phyloP scores from a whole-genome alignment of 2,797 vertebrate genomes.

The Megalops cyprinoides region DNA sequence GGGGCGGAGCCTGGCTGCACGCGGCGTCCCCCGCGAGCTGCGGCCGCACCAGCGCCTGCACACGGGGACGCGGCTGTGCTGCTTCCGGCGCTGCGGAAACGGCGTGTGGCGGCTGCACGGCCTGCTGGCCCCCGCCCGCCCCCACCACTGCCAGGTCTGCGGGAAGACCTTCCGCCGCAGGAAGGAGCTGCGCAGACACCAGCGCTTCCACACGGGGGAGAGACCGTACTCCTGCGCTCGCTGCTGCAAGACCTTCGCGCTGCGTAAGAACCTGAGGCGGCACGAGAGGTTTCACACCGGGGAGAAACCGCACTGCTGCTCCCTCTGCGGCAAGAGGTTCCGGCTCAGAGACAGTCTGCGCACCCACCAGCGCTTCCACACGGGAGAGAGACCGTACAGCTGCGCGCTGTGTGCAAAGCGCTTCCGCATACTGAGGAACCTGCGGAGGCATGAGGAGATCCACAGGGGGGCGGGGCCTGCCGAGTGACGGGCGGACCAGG shows the following conservation, averaged over 20 bases:
- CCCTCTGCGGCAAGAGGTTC: slow-evolving; percentile 68
- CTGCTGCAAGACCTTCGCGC: slow-evolving; percentile 65
- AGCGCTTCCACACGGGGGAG: slow-evolving; percentile 73
- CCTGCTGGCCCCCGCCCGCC: slow-evolving; percentile 42
- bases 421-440: slow-evolving; percentile 70
- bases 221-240: slow-evolving; percentile 63
- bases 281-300: slow-evolving; percentile 72
- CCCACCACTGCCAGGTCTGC: slow-evolving; percentile 64
- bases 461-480: no score
- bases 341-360: slow-evolving; percentile 71
- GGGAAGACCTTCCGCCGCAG: slow-evolving; percentile 67
- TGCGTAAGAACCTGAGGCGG: slow-evolving; percentile 69
- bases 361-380: slow-evolving; percentile 70
- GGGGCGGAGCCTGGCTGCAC: background rate
- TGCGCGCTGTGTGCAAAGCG: slow-evolving; percentile 65
- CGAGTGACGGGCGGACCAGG: no score
- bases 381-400: no score
- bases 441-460: slow-evolving; percentile 63
- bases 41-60: slow-evolving; percentile 59
- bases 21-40: slow-evolving; percentile 61
- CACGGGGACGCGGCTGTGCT: slow-evolving; percentile 67
- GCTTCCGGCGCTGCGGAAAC: slow-evolving; percentile 55
- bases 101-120: slow-evolving; percentile 60
- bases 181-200: slow-evolving; percentile 70
- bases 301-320: slow-evolving; percentile 67